Evolutionary conservation across 2,113 vertebrate species (phyloP).

Genomic region (Grallaria varia): DNA sequence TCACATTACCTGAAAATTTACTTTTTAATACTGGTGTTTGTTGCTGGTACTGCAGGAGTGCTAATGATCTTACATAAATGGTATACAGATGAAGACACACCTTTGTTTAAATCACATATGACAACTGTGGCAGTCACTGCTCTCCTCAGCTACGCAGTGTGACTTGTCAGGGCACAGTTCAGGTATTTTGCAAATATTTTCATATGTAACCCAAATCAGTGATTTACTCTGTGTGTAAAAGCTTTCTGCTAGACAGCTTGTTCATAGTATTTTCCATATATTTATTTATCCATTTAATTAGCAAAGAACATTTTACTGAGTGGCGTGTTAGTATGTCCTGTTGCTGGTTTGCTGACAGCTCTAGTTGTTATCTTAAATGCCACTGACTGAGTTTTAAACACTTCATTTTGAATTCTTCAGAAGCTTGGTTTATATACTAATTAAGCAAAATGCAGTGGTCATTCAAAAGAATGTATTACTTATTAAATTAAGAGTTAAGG

Average conservation of each 20-base stretch:
- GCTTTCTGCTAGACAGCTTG: not conserved
- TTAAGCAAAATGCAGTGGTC: not conserved
- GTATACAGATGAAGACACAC: not conserved
- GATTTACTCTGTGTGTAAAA: not conserved
- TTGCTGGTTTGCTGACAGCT: not conserved
- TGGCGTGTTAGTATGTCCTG: not conserved
- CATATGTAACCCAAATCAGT: not conserved
- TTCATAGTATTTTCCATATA: not conserved
- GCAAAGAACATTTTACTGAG: not conserved
- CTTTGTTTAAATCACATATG: accelerated
- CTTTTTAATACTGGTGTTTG: not conserved
- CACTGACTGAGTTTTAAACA: not conserved
- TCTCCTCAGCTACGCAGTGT: not conserved
- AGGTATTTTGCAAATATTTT: not conserved
- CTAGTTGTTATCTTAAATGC: not conserved
- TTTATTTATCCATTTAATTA: not conserved
- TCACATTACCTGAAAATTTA: not conserved
- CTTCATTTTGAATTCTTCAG: not conserved
- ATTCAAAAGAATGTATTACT: not conserved
- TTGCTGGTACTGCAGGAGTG: not conserved
- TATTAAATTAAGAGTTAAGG: not conserved
- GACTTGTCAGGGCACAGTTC: not conserved
- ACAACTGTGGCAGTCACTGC: not conserved
- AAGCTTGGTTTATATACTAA: not conserved
- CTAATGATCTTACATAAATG: not conserved